Evolutionary conservation across 2,888 invertebrate species (phyloP), one percentile per base, ranked within the genome.

Genomic region (Minunthozetes semirufus): DNA sequence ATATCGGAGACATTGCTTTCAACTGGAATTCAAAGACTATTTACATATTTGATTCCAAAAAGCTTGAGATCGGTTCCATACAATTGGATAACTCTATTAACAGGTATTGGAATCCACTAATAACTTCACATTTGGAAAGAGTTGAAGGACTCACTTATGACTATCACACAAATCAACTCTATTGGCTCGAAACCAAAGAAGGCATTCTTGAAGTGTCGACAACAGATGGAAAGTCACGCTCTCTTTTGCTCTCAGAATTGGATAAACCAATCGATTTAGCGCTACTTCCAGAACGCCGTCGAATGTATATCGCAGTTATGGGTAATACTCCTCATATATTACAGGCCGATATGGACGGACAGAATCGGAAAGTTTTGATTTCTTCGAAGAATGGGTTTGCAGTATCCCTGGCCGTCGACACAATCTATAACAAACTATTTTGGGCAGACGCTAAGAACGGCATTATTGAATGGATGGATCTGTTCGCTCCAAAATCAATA

Each of bases 161-260:
- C 84, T 85, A 88, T 78, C 84, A 88, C 11, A 88, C 89, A 0
- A 88, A 90, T 76, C 89, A 88, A 78, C 82, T 93, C 0, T 93
- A 92, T 82, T 88, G 90, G 84, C 84, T 88, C 75, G 90, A 93
- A 81, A 84, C 85, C 0, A 86, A 86, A 0, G 85, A 86, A 15
- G 86, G 86, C 73, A 86, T 86, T 0, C 83, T 93, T 0, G 91
- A 91, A 81, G 87, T 88, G 2, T 81, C 88, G 15, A 90, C 88
- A 0, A 79, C 91, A 66, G 83, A 83, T 70, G 89, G 87, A 0
- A 83, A 83, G 27, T 83, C 87, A 9, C 86, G 88, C 22, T 88
- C 87, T 0, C 80, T 88, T 17, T 81, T 93, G 0, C 82, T 88
- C 59, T 86, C 86, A 75, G 88, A 89, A 11, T 48, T 78, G 11